These are phyloP conservation scores for Halesus radiatus DNA, from an alignment of 1,140 invertebrate genomes.

Conservation along the genomic window DNA sequence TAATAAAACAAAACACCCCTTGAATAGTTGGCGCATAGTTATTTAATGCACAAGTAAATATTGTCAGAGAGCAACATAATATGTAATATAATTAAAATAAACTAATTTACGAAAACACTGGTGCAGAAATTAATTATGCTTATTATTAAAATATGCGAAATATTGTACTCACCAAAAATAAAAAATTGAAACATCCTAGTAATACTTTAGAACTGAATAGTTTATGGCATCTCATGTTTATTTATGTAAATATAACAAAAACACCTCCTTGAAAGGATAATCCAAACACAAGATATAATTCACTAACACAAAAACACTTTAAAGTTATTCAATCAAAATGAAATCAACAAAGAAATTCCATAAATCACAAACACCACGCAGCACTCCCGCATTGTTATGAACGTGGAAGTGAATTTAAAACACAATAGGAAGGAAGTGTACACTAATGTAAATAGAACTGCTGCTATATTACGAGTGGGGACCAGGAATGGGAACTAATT, in stretches of 20 bases:
- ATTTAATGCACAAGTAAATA: too few species aligned
- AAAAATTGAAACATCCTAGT: slow-evolving; percentile 66
- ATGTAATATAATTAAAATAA: too few species aligned
- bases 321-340: slow-evolving; percentile 20
- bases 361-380: slow-evolving; percentile 6
- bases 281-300: slow-evolving; percentile 20
- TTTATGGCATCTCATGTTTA: slow-evolving; percentile 63
- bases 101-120: not conserved
- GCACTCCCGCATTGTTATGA: slow-evolving; percentile 27
- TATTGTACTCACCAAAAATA: slow-evolving; percentile 67
- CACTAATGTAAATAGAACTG: slow-evolving; percentile 47
- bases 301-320: not conserved
- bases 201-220: slow-evolving; percentile 64
- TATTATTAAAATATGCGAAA: not conserved
- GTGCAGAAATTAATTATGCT: not conserved
- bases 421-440: slow-evolving; percentile 56
- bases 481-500: slow-evolving; percentile 43
- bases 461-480: slow-evolving; percentile 38
- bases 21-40: too few species aligned
- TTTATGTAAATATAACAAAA: not conserved
- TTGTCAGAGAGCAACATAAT: too few species aligned
- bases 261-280: not conserved
- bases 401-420: slow-evolving; percentile 42
- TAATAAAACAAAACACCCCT: too few species aligned
- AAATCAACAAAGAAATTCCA: slow-evolving; percentile 29